Conservation (phyloP, 2,797 vertebrate genomes). For the Melanotaenia maccullochi region DNA sequence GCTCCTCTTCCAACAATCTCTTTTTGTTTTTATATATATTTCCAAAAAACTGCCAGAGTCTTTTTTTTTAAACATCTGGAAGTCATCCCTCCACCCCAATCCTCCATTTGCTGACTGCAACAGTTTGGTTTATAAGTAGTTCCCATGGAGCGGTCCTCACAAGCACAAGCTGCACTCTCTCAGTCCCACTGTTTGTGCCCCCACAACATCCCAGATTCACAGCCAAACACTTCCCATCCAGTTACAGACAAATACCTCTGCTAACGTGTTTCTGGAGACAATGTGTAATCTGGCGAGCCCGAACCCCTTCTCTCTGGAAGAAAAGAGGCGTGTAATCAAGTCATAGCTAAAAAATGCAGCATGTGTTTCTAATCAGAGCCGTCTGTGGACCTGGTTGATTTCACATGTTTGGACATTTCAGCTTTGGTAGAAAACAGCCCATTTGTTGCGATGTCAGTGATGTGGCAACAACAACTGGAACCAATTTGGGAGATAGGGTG, state of each 20-base stretch:
- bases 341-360: slow-evolving; percentile 84
- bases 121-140: slow-evolving; percentile 77
- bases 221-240: slow-evolving; percentile 15
- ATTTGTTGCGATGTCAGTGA: slow-evolving; percentile 71
- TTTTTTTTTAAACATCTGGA: slow-evolving; percentile 90
- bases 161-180: slow-evolving; percentile 52
- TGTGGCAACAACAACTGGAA: slow-evolving; percentile 78
- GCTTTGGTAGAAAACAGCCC: slow-evolving; percentile 72
- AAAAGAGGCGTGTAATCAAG: slow-evolving; percentile 81
- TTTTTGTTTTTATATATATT: slow-evolving; percentile 61
- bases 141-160: slow-evolving; percentile 73
- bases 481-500: slow-evolving; percentile 57
- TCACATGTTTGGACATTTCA: slow-evolving; percentile 76
- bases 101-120: slow-evolving; percentile 76
- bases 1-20: slow-evolving; percentile 54
- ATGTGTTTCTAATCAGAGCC: slow-evolving; percentile 82
- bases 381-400: slow-evolving; percentile 74
- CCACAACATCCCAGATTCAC: slow-evolving; percentile 24
- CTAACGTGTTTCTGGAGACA: slow-evolving; percentile 26
- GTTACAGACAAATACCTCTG: slow-evolving; percentile 4
- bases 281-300: slow-evolving; percentile 13
- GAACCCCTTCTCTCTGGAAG: slow-evolving; percentile 42
- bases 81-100: slow-evolving; percentile 76
- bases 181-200: slow-evolving; percentile 39
- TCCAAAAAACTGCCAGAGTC: slow-evolving; percentile 83